Evolutionary conservation across 1,140 invertebrate genomes (phyloP).

Genomic region (Calliopsis andreniformis): DNA sequence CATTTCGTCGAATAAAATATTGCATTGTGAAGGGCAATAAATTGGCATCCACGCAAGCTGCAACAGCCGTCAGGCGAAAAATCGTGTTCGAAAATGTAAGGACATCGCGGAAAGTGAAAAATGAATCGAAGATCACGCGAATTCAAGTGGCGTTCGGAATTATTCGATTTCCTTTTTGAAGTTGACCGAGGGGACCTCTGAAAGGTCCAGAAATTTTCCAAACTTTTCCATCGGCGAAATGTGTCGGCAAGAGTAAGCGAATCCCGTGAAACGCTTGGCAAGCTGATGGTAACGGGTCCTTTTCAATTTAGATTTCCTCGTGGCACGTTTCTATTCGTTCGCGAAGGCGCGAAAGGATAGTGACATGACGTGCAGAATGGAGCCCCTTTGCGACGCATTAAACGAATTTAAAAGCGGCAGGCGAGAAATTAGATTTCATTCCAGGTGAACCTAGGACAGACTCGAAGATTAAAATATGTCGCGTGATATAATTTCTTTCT

Average conservation of each 20-base stretch:
- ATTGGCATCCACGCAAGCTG: too few relatives aligned
- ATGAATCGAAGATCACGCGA: too few relatives aligned
- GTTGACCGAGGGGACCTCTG: background rate
- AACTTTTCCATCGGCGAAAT: background rate
- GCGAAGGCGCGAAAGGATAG: constrained; percentile 11
- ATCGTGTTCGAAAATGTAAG: too few relatives aligned
- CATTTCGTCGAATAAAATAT: too few relatives aligned
- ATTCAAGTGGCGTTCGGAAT: background rate
- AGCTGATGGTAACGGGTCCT: background rate
- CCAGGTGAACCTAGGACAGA: background rate
- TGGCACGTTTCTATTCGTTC: background rate
- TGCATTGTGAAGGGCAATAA: too few relatives aligned
- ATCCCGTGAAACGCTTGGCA: background rate
- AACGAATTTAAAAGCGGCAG: constrained; percentile 1
- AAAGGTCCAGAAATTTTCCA: background rate
- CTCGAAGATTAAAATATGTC: constrained; percentile 15
- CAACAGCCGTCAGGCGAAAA: too few relatives aligned
- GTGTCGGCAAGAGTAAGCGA: background rate
- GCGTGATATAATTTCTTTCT: background rate
- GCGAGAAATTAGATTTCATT: constrained; percentile 16
- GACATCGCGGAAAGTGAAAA: background rate
- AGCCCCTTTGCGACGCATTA: constrained; percentile 3
- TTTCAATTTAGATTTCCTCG: constrained; percentile 19
- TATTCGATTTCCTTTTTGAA: background rate
- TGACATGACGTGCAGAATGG: constrained; percentile 18